These are phyloP conservation scores for Zaprionus ornatus DNA, from an alignment of 1,140 invertebrate genomes.

Conservation along the genomic window DNA sequence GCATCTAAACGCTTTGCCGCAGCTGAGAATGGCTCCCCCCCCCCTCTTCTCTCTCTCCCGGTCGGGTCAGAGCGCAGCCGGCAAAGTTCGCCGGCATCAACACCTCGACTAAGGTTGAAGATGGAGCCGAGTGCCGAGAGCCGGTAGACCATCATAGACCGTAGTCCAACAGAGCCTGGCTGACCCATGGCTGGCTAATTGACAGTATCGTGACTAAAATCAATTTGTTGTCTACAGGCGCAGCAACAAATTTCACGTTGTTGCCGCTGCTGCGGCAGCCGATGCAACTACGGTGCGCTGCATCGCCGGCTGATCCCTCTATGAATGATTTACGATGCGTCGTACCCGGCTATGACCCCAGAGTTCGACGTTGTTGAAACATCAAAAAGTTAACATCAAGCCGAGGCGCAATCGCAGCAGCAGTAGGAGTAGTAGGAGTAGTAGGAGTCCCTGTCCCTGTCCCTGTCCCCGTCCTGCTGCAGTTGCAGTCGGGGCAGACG, in stretches of 20 bases:
- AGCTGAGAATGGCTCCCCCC: conserved; percentile 30
- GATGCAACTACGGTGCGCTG: conserved; percentile 22
- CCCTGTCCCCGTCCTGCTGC: neutral
- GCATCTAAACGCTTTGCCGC: conserved; percentile 64
- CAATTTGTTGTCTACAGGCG: conserved; percentile 79
- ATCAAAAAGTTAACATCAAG: conserved; percentile 75
- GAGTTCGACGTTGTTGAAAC: conserved; percentile 79
- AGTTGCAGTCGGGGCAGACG: conserved; percentile 16
- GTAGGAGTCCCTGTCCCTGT: neutral
- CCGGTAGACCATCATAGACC: neutral
- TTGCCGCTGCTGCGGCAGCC: conserved; percentile 44
- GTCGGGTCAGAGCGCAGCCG: conserved; percentile 56
- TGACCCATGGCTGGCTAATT: conserved; percentile 80
- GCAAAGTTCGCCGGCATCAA: conserved; percentile 69
- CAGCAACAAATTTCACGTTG: conserved; percentile 78
- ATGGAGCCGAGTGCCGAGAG: neutral
- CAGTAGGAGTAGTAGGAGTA: neutral
- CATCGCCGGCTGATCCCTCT: conserved; percentile 52
- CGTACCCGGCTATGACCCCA: conserved; percentile 72
- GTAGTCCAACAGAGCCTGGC: conserved; percentile 10
- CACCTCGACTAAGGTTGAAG: conserved; percentile 52
- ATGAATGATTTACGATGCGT: conserved; percentile 83
- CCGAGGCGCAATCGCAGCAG: neutral
- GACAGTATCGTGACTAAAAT: conserved; percentile 82
- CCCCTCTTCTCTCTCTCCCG: neutral